A percentile compares a stretch with the other conserved stretches of the same genome.
Conservation (phyloP, 53 echinoderm and acorn worm genomes). For the Henricia sp. region DNA sequence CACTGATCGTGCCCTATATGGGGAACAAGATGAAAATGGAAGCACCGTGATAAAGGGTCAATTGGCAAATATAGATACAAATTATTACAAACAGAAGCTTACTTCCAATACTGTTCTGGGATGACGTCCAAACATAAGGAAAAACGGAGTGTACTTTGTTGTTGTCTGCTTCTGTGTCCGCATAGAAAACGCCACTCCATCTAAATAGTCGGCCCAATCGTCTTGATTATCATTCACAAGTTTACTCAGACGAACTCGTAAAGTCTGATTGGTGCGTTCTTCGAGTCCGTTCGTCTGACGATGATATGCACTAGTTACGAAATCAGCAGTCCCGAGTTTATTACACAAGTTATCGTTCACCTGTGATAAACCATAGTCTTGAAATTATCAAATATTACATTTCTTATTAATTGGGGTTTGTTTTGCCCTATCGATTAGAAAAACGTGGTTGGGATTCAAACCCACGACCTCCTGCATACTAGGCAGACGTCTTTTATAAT, state of each 20-base stretch:
- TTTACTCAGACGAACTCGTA: constrained; percentile 3
- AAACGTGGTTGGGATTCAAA: too few relatives aligned
- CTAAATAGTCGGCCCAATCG: constrained; percentile 9
- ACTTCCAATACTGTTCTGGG: constrained; percentile 7
- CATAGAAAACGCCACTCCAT: constrained; percentile 17
- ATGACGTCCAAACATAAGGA: constrained; percentile 28
- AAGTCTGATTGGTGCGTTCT: constrained; percentile 10
- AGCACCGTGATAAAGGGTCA: too few relatives aligned
- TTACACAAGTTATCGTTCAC: constrained; percentile 15
- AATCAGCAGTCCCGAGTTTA: not conserved
- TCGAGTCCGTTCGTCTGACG: constrained; percentile 27
- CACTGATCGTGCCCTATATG: too few relatives aligned
- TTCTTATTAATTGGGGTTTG: too few relatives aligned
- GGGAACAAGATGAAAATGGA: too few relatives aligned
- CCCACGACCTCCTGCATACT: too few relatives aligned
- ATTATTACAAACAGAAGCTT: not conserved
- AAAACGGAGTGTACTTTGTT: constrained; percentile 10
- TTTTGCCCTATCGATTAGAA: too few relatives aligned
- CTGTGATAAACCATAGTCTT: not conserved
- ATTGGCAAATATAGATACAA: too few relatives aligned
- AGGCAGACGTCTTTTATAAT: too few relatives aligned
- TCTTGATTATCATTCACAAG: constrained; percentile 3
- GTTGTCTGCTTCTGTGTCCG: not conserved
- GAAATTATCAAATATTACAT: too few relatives aligned
- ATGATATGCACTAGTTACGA: constrained; percentile 15